A percentile compares a stretch with the other conserved stretches of the same genome.
phyloP scores from a whole-genome alignment of 2,888 invertebrate genomes.

The Crepidodera aurea region DNA sequence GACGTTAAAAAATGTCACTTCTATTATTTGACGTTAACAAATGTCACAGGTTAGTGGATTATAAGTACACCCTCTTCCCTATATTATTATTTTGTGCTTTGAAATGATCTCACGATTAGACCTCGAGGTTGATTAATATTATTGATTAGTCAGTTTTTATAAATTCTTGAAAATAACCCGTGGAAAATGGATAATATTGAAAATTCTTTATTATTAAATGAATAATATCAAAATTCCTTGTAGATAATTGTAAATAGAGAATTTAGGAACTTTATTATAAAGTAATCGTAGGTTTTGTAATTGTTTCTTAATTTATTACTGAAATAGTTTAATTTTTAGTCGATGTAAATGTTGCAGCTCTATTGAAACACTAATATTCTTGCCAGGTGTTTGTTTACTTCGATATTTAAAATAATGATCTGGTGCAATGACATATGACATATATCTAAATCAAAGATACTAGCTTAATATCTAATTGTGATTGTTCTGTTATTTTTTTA shows the following conservation, averaged over 20 bases:
- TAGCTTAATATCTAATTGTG: not conserved
- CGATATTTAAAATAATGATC: not conserved
- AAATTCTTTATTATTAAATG: not conserved
- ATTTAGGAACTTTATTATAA: constrained; percentile 18
- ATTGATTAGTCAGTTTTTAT: too few species aligned
- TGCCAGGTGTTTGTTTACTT: not conserved
- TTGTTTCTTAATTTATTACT: constrained; percentile 30
- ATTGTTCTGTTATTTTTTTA: not conserved
- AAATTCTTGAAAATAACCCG: too few species aligned
- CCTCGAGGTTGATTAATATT: too few species aligned
- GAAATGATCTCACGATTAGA: too few species aligned
- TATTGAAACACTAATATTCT: constrained; percentile 8
- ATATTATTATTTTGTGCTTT: too few species aligned
- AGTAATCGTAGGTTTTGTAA: constrained; percentile 20
- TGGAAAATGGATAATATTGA: too few species aligned
- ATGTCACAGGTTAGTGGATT: too few species aligned
- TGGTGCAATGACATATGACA: too few species aligned
- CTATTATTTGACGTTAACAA: too few species aligned
- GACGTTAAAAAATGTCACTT: too few species aligned
- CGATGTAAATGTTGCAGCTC: constrained; percentile 11
- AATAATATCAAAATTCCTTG: constrained; percentile 27
- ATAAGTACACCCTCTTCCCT: too few species aligned
- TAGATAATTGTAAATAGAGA: constrained; percentile 41
- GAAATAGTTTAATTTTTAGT: constrained; percentile 11
- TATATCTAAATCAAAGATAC: too few species aligned